A percentile compares a stretch with the other conserved stretches of the same genome.
Evolutionary conservation across 2,113 vertebrate genomes (phyloP).

Genomic region (Pelvicachromis taeniatus): DNA sequence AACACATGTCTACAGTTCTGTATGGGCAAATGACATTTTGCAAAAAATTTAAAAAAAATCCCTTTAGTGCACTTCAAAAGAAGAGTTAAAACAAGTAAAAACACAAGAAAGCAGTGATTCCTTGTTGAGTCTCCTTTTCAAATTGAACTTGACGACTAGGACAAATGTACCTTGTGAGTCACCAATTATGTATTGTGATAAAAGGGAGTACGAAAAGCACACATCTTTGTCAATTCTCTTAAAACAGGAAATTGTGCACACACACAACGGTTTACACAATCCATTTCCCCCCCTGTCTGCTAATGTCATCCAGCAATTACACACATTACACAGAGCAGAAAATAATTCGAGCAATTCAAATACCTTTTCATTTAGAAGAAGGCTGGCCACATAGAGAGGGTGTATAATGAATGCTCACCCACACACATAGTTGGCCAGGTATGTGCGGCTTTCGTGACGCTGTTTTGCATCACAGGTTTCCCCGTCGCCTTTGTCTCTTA

Average conservation of each 20-base stretch:
- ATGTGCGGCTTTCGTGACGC: constrained; percentile 20
- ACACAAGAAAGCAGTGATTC: background rate
- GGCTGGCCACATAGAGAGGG: background rate
- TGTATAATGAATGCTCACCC: constrained; percentile 16
- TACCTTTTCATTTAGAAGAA: background rate
- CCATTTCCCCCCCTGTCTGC: background rate
- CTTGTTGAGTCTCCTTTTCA: background rate
- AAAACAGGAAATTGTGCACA: background rate
- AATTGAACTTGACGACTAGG: background rate
- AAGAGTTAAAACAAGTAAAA: background rate
- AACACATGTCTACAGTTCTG: background rate
- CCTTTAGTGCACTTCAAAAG: background rate
- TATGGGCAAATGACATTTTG: background rate
- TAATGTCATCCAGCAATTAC: background rate
- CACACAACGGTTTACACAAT: background rate
- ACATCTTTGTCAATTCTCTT: background rate
- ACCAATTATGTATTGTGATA: background rate
- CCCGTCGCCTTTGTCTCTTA: background rate
- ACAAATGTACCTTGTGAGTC: background rate
- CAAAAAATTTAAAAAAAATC: background rate
- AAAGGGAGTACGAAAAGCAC: background rate
- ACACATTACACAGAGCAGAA: background rate
- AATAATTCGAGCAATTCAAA: background rate
- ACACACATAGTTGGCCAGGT: background rate
- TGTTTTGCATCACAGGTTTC: background rate